Evolutionary conservation across 2,888 invertebrate genomes (phyloP).

Genomic region (Trypoxylon attenuatum): DNA sequence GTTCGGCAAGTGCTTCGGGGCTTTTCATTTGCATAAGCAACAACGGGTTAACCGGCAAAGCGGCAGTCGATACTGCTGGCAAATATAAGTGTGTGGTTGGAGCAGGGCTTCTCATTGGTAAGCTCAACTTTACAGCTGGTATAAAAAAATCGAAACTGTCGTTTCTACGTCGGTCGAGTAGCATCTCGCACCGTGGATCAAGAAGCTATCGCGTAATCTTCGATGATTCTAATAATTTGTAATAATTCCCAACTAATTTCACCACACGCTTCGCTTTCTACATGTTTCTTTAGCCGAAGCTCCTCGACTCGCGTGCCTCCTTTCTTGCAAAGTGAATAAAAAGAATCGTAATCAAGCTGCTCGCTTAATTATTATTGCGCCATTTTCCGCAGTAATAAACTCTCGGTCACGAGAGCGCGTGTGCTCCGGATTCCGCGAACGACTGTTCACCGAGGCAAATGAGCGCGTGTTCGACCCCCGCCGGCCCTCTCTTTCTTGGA

Average conservation of each 20-base stretch:
- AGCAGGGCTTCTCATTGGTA: no score
- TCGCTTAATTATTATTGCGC: not conserved
- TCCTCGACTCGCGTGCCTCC: not conserved
- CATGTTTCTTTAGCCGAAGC: conserved; percentile 3
- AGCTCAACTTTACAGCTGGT: conserved; percentile 33
- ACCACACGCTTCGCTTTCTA: conserved; percentile 25
- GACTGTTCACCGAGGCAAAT: no score
- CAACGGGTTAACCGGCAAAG: no score
- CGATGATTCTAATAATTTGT: conserved; percentile 62
- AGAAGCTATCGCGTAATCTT: conserved; percentile 60
- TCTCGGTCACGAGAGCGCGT: no score
- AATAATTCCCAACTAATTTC: conserved; percentile 34
- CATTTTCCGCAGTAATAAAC: no score
- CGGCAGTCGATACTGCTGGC: no score
- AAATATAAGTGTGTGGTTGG: no score
- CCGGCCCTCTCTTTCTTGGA: no score
- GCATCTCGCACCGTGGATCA: conserved; percentile 46
- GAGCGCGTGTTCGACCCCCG: no score
- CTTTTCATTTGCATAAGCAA: no score
- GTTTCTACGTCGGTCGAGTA: conserved; percentile 24
- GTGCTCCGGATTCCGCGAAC: no score
- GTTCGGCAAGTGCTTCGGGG: no score
- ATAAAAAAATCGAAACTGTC: conserved; percentile 33
- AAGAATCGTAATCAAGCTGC: conserved; percentile 6
- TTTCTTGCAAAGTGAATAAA: not conserved